Evolutionary conservation across 92 coral and sea anemone genomes (phyloP), one percentile per base, ranked within the genome.

Genomic region (Meandrina meandrites): DNA sequence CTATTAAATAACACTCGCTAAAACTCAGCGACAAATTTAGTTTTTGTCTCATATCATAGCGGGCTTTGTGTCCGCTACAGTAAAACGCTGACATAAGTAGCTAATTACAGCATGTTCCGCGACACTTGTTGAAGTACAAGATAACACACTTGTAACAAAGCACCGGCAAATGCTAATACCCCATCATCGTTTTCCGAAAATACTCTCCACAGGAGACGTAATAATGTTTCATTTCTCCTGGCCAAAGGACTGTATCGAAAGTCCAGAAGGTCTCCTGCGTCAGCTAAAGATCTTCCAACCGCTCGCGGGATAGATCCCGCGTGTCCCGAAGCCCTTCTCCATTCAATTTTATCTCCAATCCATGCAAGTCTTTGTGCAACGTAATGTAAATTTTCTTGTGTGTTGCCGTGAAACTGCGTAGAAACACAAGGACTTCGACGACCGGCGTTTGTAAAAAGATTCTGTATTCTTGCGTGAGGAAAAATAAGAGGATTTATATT

Each of bases 321-420:
- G 28, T 16, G 83, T 70, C 84, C 74, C 53, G 45, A 53, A 40
- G 53, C 47, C 36, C 72, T 54, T 60, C 75, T 27, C 16, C 15
- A 34, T 27, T 91, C 93, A 53, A 91, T 78, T 66, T 87, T 80
- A 32, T 91, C 93, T 17, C 93, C 93, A 45, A 91, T 72, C 91
- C 91, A 87, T 31, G 91, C 88, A 58, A 86, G 85, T 57, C 40
- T 78, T 50, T 68, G 73, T 58, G 71, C 35, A 32, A 70, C 35
- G 19, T 50, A 31, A 69, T 32, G 70, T 32, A 35, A 16, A 78
- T 62, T 62, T 11, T 45, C 83, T 64, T 30, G 50, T 40, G 81
- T 56, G 81, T 27, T 70, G 51, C 34, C 57, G 24, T 57, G 18
- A 35, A 74, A 40, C 81, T 57, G 87, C 51, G 77, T 19, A 42